A percentile compares a stretch with the other conserved stretches of the same genome.
These are phyloP conservation scores for Hyla sarda DNA, from an alignment of 2,113 vertebrate species.

Conservation along the genomic window DNA sequence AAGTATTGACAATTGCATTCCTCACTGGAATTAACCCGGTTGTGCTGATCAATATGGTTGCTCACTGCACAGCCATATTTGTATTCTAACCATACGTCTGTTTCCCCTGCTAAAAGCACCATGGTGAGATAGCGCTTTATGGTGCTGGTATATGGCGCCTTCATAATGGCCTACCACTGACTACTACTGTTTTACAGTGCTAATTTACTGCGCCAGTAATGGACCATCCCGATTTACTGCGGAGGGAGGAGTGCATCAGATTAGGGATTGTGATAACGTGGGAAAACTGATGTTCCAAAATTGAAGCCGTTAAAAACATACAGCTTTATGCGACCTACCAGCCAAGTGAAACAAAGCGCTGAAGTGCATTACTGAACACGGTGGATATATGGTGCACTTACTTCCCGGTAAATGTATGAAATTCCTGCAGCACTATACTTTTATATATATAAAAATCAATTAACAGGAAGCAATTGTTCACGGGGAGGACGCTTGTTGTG, in stretches of 20 bases:
- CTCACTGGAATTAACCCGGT: not conserved
- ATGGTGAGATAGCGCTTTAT: constrained; percentile 41
- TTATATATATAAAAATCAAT: constrained; percentile 13
- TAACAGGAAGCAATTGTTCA: constrained; percentile 6
- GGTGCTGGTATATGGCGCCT: constrained; percentile 28
- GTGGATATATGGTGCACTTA: constrained; percentile 1
- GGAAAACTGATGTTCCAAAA: constrained; percentile 41
- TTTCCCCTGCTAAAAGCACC: constrained; percentile 17
- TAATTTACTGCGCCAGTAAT: constrained; percentile 44
- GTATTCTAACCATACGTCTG: not conserved
- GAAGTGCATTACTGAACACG: not conserved
- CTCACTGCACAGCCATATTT: not conserved
- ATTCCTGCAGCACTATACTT: not conserved
- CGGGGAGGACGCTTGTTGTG: not conserved
- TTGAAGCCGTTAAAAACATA: constrained; percentile 35
- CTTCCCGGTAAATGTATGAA: not conserved
- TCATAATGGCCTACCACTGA: constrained; percentile 16
- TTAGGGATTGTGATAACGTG: constrained; percentile 45
- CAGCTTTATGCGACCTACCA: constrained; percentile 18
- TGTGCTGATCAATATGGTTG: not conserved
- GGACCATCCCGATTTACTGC: constrained; percentile 30
- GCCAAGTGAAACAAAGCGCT: constrained; percentile 4
- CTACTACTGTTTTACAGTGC: constrained; percentile 45
- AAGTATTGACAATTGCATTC: not conserved
- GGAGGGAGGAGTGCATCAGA: constrained; percentile 23